Conservation (phyloP, 2,888 invertebrate genomes). For the Drepana falcataria region DNA sequence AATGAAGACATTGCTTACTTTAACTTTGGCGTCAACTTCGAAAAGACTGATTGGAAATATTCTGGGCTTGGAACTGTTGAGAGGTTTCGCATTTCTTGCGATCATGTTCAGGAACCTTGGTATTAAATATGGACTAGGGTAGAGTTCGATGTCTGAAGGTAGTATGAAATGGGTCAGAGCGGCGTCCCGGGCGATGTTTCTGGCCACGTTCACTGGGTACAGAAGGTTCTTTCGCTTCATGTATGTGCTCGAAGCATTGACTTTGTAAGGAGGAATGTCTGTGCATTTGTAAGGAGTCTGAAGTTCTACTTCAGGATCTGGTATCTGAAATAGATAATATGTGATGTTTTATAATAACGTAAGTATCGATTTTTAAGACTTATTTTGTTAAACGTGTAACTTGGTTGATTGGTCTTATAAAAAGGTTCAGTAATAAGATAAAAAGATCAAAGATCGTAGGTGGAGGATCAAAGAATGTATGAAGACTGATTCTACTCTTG, state of each 20-base stretch:
- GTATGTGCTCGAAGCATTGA: constrained; percentile 83
- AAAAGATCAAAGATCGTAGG: no score
- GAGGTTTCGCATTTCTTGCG: constrained; percentile 83
- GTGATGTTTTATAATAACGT: no score
- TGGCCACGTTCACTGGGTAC: constrained; percentile 94
- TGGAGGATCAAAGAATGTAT: no score
- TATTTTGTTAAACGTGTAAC: no score
- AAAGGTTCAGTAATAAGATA: no score
- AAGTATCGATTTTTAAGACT: no score
- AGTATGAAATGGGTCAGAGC: constrained; percentile 90
- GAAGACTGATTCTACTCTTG: no score
- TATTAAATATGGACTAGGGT: constrained; percentile 90
- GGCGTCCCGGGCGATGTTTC: constrained; percentile 91
- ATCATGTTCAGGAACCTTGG: constrained; percentile 92
- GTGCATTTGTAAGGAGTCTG: constrained; percentile 84
- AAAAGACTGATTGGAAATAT: constrained; percentile 94
- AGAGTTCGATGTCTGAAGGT: constrained; percentile 93
- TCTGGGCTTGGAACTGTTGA: constrained; percentile 78
- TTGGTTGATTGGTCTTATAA: no score
- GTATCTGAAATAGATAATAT: constrained; percentile 76
- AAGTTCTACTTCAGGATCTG: constrained; percentile 81
- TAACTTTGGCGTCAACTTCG: constrained; percentile 83
- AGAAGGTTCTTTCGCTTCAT: constrained; percentile 88
- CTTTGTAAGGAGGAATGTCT: constrained; percentile 82
- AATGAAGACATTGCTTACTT: constrained; percentile 48